phyloP scores from a whole-genome alignment of 2,797 vertebrate genomes.

The Channa striata region DNA sequence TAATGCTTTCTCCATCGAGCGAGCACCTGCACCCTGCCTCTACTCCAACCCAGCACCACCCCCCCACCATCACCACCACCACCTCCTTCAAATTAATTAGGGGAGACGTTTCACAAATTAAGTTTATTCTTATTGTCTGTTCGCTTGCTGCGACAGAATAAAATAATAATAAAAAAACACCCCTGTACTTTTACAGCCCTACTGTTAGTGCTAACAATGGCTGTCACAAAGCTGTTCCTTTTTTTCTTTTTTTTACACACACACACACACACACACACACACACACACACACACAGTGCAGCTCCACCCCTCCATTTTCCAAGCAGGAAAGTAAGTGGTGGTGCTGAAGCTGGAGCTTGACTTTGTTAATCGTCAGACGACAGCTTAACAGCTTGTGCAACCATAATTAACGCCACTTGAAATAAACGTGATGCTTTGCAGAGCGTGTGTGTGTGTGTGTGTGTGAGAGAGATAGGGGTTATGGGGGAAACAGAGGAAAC shows the following conservation, averaged over 20 bases:
- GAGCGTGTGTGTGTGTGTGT: constrained; percentile 32
- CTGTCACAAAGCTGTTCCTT: constrained; percentile 74
- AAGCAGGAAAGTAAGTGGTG: constrained; percentile 71
- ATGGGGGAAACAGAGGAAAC: not conserved
- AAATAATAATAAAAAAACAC: constrained; percentile 61
- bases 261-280: constrained; percentile 21
- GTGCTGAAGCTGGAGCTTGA: constrained; percentile 74
- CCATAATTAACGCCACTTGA: constrained; percentile 82
- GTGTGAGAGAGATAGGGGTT: constrained; percentile 9
- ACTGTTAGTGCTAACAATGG: constrained; percentile 76
- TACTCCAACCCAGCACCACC: not conserved
- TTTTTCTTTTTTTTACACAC: constrained; percentile 20
- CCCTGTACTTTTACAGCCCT: constrained; percentile 70
- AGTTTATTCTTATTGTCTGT: constrained; percentile 76
- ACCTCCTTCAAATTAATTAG: constrained; percentile 79
- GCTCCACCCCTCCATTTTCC: constrained; percentile 70
- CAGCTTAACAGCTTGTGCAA: constrained; percentile 85
- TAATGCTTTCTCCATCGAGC: constrained; percentile 61
- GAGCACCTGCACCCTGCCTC: constrained; percentile 23
- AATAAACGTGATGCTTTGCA: constrained; percentile 74
- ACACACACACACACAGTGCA: constrained; percentile 30
- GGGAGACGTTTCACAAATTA: constrained; percentile 80
- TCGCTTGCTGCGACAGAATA: constrained; percentile 59
- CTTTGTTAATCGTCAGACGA: constrained; percentile 84
- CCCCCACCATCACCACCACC: not conserved